Base-by-base conservation (phyloP, 2,888 invertebrate species). In the Mayetiola destructor region DNA sequence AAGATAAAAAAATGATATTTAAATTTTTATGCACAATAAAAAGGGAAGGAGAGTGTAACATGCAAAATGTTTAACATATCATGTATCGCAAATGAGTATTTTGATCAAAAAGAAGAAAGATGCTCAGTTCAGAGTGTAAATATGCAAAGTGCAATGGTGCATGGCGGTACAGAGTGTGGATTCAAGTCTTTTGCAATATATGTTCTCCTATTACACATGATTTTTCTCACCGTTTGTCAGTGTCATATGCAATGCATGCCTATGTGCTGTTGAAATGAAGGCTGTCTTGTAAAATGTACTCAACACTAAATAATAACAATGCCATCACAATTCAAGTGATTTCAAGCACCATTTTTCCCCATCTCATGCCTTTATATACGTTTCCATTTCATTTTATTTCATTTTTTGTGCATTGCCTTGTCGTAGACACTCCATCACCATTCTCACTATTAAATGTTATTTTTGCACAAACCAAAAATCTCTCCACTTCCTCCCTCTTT, bases 301-400 rank as follows among this genome's bases (percentile, higher is more conserved):
- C 48, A 48, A 23, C 48, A 27, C 27, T 48, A 48, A 48, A 48
- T 27, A 48, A 23, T 27, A 6, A 48, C 48, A 48, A 48, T 48
- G 48, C 27, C 27, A 48, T 48, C 48, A 48, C 27, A 23, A 27
- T 48, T 48, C 48, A 48, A 48, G 48, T 48, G 48, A 48, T 48
- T 48, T 48, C 48, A 48, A 48, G 48, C 29, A 27, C 48, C n/a
- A 27, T 48, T 48, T 20, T 39, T 39, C 18, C n/a, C n/a, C n/a
- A n/a, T 39, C 3, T 18, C 18, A 39, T 39, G 16, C 39, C 18
- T 4, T 39, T 48, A 23, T 42, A 10, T 23, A 23, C 21, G 6
- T 23, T 23, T 14, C 3, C 21, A n/a, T 14, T 42, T 10, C 18
- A n/a, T 48, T 23, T 27, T 5, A n/a, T 27, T 27, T n/a, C 48